phyloP scores from a whole-genome alignment of 2,888 invertebrate genomes.

The Euproctis similis region DNA sequence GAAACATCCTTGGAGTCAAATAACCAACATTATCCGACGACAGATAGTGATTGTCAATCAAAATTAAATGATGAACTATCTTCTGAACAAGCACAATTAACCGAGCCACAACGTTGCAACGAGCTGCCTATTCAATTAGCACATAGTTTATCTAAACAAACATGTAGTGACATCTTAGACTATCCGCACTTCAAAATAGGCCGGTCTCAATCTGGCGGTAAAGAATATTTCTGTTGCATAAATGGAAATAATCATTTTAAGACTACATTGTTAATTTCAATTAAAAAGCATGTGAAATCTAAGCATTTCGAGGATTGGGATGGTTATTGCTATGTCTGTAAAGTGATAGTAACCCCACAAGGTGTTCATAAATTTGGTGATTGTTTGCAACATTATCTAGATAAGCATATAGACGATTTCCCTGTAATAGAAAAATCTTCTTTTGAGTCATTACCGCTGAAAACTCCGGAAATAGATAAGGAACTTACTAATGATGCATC shows the following conservation, averaged over 20 bases:
- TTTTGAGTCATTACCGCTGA: constrained; percentile 3
- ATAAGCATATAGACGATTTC: constrained; percentile 60
- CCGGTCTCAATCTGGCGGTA: constrained; percentile 38
- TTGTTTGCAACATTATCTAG: constrained; percentile 58
- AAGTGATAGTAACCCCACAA: constrained; percentile 57
- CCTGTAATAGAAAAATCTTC: constrained; percentile 36
- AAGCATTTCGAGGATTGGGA: constrained; percentile 69
- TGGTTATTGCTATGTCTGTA: constrained; percentile 72
- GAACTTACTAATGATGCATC: constrained; percentile 8
- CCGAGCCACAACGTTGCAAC: not conserved
- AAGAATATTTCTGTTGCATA: constrained; percentile 61
- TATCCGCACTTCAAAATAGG: constrained; percentile 55
- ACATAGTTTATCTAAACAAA: not conserved
- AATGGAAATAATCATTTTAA: constrained; percentile 54
- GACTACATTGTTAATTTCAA: constrained; percentile 54
- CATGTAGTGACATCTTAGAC: constrained; percentile 27
- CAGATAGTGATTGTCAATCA: constrained; percentile 1
- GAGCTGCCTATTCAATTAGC: not conserved
- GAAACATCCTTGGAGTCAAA: constrained; percentile 3
- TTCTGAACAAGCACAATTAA: not conserved
- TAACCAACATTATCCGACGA: constrained; percentile 9
- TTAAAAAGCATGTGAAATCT: constrained; percentile 59
- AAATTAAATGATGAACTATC: no score
- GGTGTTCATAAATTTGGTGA: constrained; percentile 50
- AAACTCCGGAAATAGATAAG: not conserved